These are phyloP conservation scores for Pterocles gutturalis DNA, from an alignment of 2,113 vertebrate genomes.

Conservation along the genomic window DNA sequence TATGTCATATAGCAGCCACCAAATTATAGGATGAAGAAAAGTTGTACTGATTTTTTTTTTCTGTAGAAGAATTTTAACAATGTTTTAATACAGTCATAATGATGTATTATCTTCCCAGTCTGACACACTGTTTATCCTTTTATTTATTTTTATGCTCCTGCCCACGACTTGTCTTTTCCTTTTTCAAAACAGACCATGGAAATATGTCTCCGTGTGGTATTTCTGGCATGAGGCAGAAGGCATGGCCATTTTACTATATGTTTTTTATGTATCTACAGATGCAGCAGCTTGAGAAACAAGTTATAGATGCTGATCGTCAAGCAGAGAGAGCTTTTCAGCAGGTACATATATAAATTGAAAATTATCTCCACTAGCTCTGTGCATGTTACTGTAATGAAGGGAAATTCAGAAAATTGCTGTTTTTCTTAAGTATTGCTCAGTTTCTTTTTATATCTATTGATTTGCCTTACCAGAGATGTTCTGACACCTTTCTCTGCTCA, in stretches of 20 bases:
- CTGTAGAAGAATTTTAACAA: neutral
- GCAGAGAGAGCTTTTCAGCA: constrained; percentile 93
- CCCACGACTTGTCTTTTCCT: neutral
- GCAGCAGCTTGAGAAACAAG: constrained; percentile 94
- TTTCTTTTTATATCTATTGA: neutral
- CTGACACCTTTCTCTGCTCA: neutral
- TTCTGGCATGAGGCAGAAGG: neutral
- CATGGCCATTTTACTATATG: neutral
- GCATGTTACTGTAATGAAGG: neutral
- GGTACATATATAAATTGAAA: constrained; percentile 71
- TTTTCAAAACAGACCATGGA: neutral
- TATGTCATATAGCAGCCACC: neutral
- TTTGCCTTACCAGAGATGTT: neutral
- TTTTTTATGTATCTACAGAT: constrained; percentile 80
- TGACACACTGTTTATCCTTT: neutral
- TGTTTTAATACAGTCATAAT: neutral
- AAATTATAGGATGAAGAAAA: neutral
- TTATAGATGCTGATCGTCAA: constrained; percentile 90
- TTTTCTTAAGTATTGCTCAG: neutral
- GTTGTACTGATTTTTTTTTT: neutral
- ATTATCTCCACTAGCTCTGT: neutral
- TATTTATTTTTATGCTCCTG: neutral
- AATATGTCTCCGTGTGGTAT: neutral
- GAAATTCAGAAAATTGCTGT: neutral
- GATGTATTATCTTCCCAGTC: neutral